Evolutionary conservation across 2,888 invertebrate genomes (phyloP).

Genomic region (Stenoptilia bipunctidactyla): DNA sequence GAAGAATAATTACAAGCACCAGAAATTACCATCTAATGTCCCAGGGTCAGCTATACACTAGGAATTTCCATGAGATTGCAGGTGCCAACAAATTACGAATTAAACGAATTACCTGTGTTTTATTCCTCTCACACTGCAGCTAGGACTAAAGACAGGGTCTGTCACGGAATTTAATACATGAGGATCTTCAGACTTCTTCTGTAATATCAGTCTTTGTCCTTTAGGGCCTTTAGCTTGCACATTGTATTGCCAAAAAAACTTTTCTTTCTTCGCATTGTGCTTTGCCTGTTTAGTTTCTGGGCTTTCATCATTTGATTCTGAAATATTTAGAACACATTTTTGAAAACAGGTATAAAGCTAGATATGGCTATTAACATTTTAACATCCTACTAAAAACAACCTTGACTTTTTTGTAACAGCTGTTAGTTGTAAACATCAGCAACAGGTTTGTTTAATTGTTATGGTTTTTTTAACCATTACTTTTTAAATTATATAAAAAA

Average conservation of each 20-base stretch:
- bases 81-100: too few species aligned
- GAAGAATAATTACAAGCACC: too few species aligned
- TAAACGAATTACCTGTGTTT: constrained; percentile 79
- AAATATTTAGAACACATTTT: constrained; percentile 15
- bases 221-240: constrained; percentile 98
- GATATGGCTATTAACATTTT: not conserved
- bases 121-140: constrained; percentile 89
- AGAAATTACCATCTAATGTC: too few species aligned
- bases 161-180: constrained; percentile 91
- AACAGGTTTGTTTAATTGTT: too few species aligned
- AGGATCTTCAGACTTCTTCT: constrained; percentile 90
- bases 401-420: too few species aligned
- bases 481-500: too few species aligned
- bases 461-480: too few species aligned
- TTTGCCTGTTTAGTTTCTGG: constrained; percentile 58
- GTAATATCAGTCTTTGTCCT: constrained; percentile 88
- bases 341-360: not conserved
- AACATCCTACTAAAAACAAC: too few species aligned
- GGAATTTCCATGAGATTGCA: too few species aligned
- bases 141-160: constrained; percentile 96
- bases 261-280: constrained; percentile 77
- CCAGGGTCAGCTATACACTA: too few species aligned
- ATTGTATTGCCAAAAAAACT: constrained; percentile 98
- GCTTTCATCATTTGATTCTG: constrained; percentile 77
- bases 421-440: too few species aligned